phyloP scores from a whole-genome alignment of 2,888 invertebrate genomes.

The Cataglyphis rosenhaueri region DNA sequence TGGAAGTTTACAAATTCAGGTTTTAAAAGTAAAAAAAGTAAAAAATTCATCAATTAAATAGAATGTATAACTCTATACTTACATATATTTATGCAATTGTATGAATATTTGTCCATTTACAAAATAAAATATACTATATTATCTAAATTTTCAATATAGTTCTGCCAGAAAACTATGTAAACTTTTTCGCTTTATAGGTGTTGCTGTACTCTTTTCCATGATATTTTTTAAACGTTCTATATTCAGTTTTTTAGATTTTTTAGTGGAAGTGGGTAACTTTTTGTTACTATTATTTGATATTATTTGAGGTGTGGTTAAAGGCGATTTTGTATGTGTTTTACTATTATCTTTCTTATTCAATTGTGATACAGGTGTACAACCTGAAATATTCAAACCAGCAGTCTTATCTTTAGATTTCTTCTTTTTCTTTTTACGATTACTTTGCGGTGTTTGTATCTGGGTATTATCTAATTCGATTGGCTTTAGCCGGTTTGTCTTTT shows the following conservation, averaged over 20 bases:
- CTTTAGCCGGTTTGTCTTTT: constrained; percentile 76
- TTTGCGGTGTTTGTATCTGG: constrained; percentile 2
- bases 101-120: neutral
- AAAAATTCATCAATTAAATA: neutral
- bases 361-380: constrained; percentile 20
- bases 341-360: constrained; percentile 21
- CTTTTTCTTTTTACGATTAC: constrained; percentile 80
- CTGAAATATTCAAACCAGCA: constrained; percentile 84
- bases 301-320: constrained; percentile 29
- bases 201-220: constrained; percentile 69
- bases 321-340: constrained; percentile 29
- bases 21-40: neutral
- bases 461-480: constrained; percentile 27
- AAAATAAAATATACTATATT: neutral
- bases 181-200: constrained; percentile 73
- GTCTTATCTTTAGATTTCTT: constrained; percentile 83
- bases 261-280: constrained; percentile 64
- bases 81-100: constrained; percentile 9
- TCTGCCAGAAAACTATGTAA: constrained; percentile 80
- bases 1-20: neutral
- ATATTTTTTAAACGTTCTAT: constrained; percentile 77
- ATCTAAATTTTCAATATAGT: constrained; percentile 63
- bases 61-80: neutral
- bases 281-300: constrained; percentile 36
- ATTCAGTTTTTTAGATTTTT: constrained; percentile 77